Conservation (phyloP, 30 jellyfish, hydroid and myxozoan species). For the Sanderia malayensis region DNA sequence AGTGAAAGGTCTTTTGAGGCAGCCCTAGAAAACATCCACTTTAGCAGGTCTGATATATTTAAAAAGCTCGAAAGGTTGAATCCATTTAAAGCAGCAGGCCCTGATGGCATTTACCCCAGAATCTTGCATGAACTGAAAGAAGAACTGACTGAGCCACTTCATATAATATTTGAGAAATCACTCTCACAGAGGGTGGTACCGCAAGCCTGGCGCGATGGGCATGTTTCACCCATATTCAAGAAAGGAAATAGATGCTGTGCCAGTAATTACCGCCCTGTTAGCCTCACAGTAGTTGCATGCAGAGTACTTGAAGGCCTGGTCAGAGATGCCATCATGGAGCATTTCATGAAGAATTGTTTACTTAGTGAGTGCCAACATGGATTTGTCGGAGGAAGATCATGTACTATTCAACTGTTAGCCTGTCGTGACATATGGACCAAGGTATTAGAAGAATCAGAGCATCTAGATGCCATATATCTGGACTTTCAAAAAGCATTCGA, state of each 20-base stretch:
- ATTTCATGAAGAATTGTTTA: slow-evolving; percentile 10
- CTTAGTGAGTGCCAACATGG: background rate
- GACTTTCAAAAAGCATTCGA: slow-evolving; percentile 44
- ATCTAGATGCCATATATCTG: slow-evolving; percentile 17
- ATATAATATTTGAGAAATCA: slow-evolving; percentile 11
- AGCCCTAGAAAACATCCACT: too few relatives aligned
- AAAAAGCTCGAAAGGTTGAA: background rate
- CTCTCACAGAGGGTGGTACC: background rate
- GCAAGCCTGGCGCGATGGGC: slow-evolving; percentile 7
- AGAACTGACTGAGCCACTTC: slow-evolving; percentile 20
- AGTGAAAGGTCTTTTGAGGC: too few relatives aligned
- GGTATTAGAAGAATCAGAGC: background rate
- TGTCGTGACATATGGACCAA: background rate
- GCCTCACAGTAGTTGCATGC: slow-evolving; percentile 13
- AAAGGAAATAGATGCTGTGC: background rate
- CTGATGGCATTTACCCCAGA: slow-evolving; percentile 20
- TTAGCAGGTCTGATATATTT: too few relatives aligned
- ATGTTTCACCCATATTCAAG: slow-evolving; percentile 2
- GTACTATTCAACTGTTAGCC: background rate
- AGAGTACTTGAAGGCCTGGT: slow-evolving; percentile 13
- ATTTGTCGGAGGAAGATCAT: background rate
- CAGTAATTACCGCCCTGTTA: slow-evolving; percentile 20
- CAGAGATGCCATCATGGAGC: slow-evolving; percentile 6
- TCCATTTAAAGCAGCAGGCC: slow-evolving; percentile 14
- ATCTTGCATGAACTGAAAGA: slow-evolving; percentile 7